Conservation (phyloP, 2,888 invertebrate genomes). For the Beris chalybata region DNA sequence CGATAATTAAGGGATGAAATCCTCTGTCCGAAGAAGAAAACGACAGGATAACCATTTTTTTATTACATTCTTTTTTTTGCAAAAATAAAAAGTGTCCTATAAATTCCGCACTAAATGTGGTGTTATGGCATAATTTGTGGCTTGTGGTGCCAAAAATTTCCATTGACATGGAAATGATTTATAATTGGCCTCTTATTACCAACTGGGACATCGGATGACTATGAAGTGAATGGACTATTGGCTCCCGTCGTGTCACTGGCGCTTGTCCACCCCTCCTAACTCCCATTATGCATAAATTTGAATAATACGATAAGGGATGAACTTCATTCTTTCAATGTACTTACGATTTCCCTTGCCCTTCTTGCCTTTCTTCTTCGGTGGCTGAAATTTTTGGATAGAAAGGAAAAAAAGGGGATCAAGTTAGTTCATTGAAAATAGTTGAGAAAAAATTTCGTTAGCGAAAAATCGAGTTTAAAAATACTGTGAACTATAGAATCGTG, state of each 20-base stretch:
- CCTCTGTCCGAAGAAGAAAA: constrained; percentile 1
- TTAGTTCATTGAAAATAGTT: constrained; percentile 7
- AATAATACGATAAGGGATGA: constrained; percentile 30
- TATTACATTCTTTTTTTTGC: not conserved
- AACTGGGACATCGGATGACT: not conserved
- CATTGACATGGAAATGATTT: constrained; percentile 39
- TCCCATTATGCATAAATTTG: constrained; percentile 30
- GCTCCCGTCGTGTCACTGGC: constrained; percentile 4
- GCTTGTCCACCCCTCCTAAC: constrained; percentile 1
- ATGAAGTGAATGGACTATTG: not conserved
- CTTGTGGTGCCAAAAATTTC: constrained; percentile 36
- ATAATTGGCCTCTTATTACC: constrained; percentile 38
- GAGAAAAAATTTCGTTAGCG: no score
- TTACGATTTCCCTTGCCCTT: constrained; percentile 51
- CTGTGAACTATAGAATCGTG: no score
- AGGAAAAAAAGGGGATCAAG: constrained; percentile 20
- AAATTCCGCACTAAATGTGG: constrained; percentile 38
- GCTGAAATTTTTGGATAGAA: constrained; percentile 44
- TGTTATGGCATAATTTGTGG: constrained; percentile 38
- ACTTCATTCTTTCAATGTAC: constrained; percentile 28
- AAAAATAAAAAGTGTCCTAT: constrained; percentile 31
- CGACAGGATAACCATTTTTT: constrained; percentile 7
- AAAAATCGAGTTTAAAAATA: no score
- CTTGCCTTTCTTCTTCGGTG: constrained; percentile 54
- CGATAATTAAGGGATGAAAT: no score